Evolutionary conservation across 1,140 invertebrate genomes (phyloP), one percentile per base, ranked within the genome.

Genomic region (Phthorimaea operculella): DNA sequence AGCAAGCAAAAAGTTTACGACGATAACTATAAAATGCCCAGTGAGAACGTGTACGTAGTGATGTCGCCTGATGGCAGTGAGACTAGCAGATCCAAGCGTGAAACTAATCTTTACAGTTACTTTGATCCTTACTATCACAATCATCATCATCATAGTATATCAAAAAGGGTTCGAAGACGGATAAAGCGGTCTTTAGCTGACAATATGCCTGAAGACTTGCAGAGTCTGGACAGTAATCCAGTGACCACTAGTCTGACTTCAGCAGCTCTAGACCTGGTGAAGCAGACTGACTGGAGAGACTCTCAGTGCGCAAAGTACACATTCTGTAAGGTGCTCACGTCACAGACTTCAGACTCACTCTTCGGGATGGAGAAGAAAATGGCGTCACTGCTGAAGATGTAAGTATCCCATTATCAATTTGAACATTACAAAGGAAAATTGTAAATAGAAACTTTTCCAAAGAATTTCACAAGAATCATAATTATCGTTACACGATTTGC

Each of bases 341-440:
- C 87, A 18, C 90, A 91, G 61, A 77, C 88, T 18, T 78, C 88
- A 0, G 91, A 93, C 57, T 89, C 90, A 5, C 75, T 90, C 18
- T 87, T 89, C 11, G 79, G 90, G 1, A 93, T 93, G 92, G 92
- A 94, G 74, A 93, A 94, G 76, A 92, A 91, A 73, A 93, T 93
- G 90, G 87, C 89, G 28, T 87, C 88, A 11, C 84, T 92, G 63
- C 68, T 93, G 7, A 86, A 87, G 70, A 85, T 90, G 92, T 93
- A 83, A 93, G 91, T 92, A 79, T 36, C 44, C 11, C 11, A n/a
- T n/a, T n/a, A n/a, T n/a, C n/a, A n/a, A n/a, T n/a, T 28, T 28
- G 21, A 28, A 4, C 21, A 6, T 28, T 6, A 28, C 6, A 6
- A 28, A 28, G 2, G 21, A 6, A 28, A 28, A 28, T 28, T 28